Evolutionary conservation across 2,113 vertebrate genomes (phyloP).

Genomic region (Morone chrysops): DNA sequence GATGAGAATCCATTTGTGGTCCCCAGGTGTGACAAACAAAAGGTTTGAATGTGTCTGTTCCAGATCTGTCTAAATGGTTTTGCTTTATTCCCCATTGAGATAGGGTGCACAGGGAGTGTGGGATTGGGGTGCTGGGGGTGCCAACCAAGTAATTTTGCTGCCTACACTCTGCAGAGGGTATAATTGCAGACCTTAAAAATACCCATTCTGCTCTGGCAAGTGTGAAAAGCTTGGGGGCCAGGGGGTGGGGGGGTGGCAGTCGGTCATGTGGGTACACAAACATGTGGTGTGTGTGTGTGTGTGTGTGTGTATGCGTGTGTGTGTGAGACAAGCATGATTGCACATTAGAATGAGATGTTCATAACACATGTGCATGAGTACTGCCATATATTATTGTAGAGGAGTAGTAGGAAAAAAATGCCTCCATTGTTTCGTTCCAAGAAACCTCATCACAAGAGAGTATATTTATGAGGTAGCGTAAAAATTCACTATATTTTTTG

Average conservation of each 20-base stretch:
- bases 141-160: conserved; percentile 77
- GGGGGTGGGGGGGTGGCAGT: conserved; percentile 13
- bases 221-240: conserved; percentile 42
- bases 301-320: conserved; percentile 24
- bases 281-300: conserved; percentile 38
- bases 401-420: conserved; percentile 40
- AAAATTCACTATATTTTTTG: conserved; percentile 69
- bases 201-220: conserved; percentile 70
- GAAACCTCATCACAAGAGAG: conserved; percentile 70
- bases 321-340: conserved; percentile 48
- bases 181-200: conserved; percentile 82
- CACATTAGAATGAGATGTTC: conserved; percentile 61
- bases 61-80: conserved; percentile 77
- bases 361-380: conserved; percentile 43
- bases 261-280: conserved; percentile 43
- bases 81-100: conserved; percentile 77
- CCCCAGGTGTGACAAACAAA: conserved; percentile 83
- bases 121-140: conserved; percentile 71
- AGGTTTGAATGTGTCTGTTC: conserved; percentile 75
- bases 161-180: conserved; percentile 71
- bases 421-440: conserved; percentile 63
- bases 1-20: conserved; percentile 79
- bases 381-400: conserved; percentile 42
- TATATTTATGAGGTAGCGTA: conserved; percentile 71
- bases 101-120: conserved; percentile 55